Evolutionary conservation across 1,140 invertebrate genomes (phyloP).

Genomic region (Conus ventricosus): DNA sequence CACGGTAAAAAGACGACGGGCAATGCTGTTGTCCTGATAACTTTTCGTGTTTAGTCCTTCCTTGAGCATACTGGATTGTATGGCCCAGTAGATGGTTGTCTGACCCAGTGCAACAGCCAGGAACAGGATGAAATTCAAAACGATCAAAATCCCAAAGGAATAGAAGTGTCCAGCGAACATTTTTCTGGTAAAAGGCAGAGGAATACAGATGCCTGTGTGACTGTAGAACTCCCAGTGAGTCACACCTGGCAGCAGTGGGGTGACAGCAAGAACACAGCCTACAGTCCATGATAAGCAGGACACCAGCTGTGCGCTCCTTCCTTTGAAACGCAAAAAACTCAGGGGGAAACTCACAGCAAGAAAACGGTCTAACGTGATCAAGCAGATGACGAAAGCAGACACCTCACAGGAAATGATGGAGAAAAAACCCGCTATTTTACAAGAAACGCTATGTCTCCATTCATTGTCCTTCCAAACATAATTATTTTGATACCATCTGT

Average conservation of each 20-base stretch:
- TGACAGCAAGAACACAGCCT: background rate
- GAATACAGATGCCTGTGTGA: constrained; percentile 1
- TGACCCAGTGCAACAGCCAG: background rate
- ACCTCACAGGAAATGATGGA: background rate
- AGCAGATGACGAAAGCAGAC: background rate
- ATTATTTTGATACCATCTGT: background rate
- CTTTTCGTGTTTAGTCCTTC: background rate
- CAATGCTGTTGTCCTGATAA: background rate
- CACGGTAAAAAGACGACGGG: background rate
- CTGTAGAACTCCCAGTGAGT: constrained; percentile 10
- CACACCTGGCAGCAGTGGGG: background rate
- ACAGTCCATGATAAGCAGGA: background rate
- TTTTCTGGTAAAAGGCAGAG: background rate
- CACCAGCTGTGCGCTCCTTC: background rate
- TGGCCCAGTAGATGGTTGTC: background rate
- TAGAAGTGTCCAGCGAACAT: background rate
- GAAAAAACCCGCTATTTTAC: background rate
- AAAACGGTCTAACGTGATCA: background rate
- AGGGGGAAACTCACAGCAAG: background rate
- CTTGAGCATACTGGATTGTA: background rate
- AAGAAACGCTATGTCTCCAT: background rate
- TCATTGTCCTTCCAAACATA: background rate
- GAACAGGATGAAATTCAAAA: background rate
- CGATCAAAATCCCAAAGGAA: background rate
- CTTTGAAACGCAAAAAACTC: background rate